phyloP scores from a whole-genome alignment of 2,797 vertebrate species.

The Acrocephalus scirpaceus region DNA sequence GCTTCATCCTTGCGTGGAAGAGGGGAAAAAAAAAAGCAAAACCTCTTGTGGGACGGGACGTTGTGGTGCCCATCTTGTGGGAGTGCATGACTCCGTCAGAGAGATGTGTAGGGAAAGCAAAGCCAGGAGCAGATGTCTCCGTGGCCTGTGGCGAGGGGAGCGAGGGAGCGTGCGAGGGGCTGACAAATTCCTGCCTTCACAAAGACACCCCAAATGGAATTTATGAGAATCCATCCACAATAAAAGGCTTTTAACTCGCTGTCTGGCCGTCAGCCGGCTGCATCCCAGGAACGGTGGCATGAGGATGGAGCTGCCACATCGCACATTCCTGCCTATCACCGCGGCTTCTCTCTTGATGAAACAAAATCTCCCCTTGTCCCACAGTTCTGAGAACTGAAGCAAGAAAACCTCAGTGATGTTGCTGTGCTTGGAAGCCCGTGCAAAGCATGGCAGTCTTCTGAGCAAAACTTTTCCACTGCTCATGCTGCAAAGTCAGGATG shows the following conservation, averaged over 20 bases:
- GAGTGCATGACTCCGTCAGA: neutral
- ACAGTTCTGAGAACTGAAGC: slow-evolving; percentile 2
- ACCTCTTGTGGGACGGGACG: neutral
- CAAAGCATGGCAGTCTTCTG: neutral
- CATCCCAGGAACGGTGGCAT: slow-evolving; percentile 4
- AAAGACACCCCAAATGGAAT: slow-evolving; percentile 16
- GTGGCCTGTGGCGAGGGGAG: slow-evolving; percentile 18
- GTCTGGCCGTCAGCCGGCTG: slow-evolving; percentile 11
- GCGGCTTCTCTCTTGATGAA: neutral
- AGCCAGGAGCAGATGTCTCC: slow-evolving; percentile 31
- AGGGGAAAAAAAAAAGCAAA: neutral
- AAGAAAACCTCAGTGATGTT: neutral
- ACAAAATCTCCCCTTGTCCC: slow-evolving; percentile 11
- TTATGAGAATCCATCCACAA: neutral
- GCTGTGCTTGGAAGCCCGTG: neutral
- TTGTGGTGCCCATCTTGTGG: neutral
- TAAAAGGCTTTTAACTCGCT: neutral
- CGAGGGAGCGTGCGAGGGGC: neutral
- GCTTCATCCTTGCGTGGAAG: neutral
- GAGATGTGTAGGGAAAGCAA: neutral
- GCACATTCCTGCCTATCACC: slow-evolving; percentile 36
- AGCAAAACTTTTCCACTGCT: slow-evolving; percentile 15
- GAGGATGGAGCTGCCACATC: slow-evolving; percentile 7
- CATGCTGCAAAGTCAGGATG: neutral
- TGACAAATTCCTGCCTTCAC: slow-evolving; percentile 5